Percentiles rank a stretch among this genome's conserved stretches.
These are phyloP conservation scores for Rotaria socialis DNA, from an alignment of 2,888 invertebrate species.

Conservation along the genomic window DNA sequence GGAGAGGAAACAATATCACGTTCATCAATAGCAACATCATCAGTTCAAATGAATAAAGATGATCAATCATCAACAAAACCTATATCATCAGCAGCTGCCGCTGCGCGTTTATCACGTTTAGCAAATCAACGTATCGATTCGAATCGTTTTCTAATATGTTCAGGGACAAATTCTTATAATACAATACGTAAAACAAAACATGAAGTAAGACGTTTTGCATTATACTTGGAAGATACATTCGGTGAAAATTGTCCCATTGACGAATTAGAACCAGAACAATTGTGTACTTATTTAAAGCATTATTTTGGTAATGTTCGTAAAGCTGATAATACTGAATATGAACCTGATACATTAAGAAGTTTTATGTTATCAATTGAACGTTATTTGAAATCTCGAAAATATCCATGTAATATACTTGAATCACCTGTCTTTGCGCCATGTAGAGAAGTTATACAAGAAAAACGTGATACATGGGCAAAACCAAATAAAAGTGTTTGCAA, in stretches of 20 bases:
- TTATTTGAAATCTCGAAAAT: slow-evolving; percentile 33
- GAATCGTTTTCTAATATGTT: slow-evolving; percentile 21
- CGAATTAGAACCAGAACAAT: slow-evolving; percentile 29
- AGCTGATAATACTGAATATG: slow-evolving; percentile 31
- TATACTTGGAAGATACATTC: slow-evolving; percentile 33
- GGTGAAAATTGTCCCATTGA: neutral
- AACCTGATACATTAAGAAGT: slow-evolving; percentile 34
- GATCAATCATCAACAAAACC: slow-evolving; percentile 11
- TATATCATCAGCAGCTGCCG: slow-evolving; percentile 15
- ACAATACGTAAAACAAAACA: slow-evolving; percentile 35
- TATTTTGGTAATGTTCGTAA: slow-evolving; percentile 31
- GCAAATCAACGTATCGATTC: slow-evolving; percentile 33
- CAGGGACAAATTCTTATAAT: slow-evolving; percentile 34
- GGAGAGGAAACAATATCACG: neutral
- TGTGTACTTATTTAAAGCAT: slow-evolving; percentile 25
- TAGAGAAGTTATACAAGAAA: slow-evolving; percentile 33
- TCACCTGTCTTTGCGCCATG: slow-evolving; percentile 8
- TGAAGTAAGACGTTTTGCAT: slow-evolving; percentile 33
- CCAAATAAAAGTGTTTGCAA: slow-evolving; percentile 2
- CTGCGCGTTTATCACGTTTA: slow-evolving; percentile 36
- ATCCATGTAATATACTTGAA: slow-evolving; percentile 31
- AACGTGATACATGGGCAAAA: slow-evolving; percentile 31
- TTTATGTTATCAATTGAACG: slow-evolving; percentile 37
- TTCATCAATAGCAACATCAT: slow-evolving; percentile 3
- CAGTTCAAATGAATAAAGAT: neutral